Conservation (phyloP, 2,797 vertebrate genomes). For the Avahi laniger region DNA sequence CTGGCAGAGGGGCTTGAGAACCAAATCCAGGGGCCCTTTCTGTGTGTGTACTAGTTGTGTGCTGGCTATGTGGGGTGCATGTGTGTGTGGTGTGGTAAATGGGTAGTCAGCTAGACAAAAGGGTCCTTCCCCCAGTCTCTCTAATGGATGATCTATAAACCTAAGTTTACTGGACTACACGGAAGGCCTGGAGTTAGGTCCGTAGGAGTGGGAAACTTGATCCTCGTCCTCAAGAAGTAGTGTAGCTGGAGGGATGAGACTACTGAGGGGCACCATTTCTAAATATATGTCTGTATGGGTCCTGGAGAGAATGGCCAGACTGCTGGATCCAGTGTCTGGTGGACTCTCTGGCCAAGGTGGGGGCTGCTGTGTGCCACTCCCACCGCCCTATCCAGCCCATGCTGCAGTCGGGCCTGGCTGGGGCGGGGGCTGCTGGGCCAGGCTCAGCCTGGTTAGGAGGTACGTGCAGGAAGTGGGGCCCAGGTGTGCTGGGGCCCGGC, state of each 20-base stretch:
- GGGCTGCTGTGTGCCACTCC: not conserved
- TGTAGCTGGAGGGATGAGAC: not conserved
- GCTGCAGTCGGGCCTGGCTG: not conserved
- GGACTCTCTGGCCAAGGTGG: not conserved
- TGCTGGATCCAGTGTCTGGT: not conserved
- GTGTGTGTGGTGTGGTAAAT: not conserved
- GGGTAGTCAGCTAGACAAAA: not conserved
- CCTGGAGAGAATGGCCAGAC: not conserved
- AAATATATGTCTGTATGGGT: not conserved
- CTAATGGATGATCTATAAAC: not conserved
- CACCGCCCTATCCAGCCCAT: not conserved
- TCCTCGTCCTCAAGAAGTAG: not conserved
- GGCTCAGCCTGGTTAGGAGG: conserved; percentile 22
- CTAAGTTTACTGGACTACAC: not conserved
- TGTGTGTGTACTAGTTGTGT: not conserved
- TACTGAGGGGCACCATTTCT: not conserved
- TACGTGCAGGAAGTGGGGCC: not conserved
- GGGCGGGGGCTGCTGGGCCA: not conserved
- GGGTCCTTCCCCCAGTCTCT: not conserved
- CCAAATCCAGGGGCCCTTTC: not conserved
- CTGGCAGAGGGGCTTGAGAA: not conserved
- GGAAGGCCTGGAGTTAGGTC: not conserved
- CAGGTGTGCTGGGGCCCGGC: conserved; percentile 54
- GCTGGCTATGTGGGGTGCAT: not conserved
- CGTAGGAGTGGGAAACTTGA: not conserved